A percentile compares a stretch with the other conserved stretches of the same genome.
Evolutionary conservation across 2,888 invertebrate genomes (phyloP).

Genomic region (Lochmaea crataegi): DNA sequence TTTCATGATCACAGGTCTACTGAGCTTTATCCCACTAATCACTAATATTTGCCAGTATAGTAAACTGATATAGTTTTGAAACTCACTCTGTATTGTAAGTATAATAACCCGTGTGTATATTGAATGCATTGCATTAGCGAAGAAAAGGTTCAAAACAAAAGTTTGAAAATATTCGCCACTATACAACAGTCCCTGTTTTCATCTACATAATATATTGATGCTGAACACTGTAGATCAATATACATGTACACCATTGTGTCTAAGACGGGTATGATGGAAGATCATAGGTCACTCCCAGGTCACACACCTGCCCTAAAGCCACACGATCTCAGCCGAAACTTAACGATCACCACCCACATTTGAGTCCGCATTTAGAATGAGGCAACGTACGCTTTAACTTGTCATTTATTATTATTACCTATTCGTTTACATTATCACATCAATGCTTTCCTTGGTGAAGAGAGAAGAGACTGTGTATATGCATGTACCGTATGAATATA

Average conservation of each 20-base stretch:
- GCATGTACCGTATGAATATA: constrained; percentile 14
- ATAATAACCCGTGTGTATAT: neutral
- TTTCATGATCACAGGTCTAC: too few species aligned
- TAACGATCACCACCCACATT: constrained; percentile 52
- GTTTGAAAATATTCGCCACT: constrained; percentile 17
- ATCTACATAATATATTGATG: constrained; percentile 44
- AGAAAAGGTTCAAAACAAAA: constrained; percentile 7
- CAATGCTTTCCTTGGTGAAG: constrained; percentile 21
- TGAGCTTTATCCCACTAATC: too few species aligned
- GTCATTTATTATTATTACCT: constrained; percentile 32
- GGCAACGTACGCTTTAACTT: constrained; percentile 30
- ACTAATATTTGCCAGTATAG: too few species aligned
- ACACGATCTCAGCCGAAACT: constrained; percentile 51
- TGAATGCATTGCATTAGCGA: neutral
- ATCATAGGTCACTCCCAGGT: constrained; percentile 56
- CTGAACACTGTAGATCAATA: constrained; percentile 43
- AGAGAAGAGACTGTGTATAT: constrained; percentile 1
- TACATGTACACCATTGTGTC: constrained; percentile 46
- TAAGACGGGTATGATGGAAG: constrained; percentile 48
- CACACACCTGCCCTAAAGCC: constrained; percentile 56
- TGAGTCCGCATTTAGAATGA: constrained; percentile 33
- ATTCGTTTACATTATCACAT: constrained; percentile 34
- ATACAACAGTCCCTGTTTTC: constrained; percentile 27
- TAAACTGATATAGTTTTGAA: too few species aligned
- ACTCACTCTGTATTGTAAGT: too few species aligned